Base-by-base conservation (phyloP, 2,797 vertebrate genomes). In the Molossus molossus region DNA sequence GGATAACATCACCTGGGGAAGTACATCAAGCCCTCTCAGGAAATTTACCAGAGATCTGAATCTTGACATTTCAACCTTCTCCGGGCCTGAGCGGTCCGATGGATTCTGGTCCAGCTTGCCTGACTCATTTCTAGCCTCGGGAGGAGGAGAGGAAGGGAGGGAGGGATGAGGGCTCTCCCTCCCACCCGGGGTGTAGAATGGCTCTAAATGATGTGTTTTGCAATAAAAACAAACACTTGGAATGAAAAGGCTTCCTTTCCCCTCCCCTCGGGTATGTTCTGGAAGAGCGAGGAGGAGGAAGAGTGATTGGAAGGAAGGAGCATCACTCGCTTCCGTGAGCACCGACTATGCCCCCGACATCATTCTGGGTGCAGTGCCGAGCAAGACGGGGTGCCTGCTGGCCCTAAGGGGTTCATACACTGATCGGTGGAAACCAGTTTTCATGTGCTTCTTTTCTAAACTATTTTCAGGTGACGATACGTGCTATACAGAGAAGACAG, bases 21-120 rank as follows among this genome's bases (percentile, higher is more conserved):
- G 50, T 48, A 62, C 3, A 53, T 60, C 70, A 86, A 45, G 40
- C 40, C 45, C 64, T 12, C 67, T 87, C 8, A 50, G 76, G 70
- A 96, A 91, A 62, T 65, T 72, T 92, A 45, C 45, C 53, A 75
- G 88, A 75, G 53, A 88, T 75, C 12, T n/a, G 75, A 70, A 89
- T 91, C 70, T 92, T 82, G 48, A 50, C n/a, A 62, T 25, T 81
- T 83, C 48, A 64, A 3, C 48, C 55, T 92, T 65, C 25, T 84
- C 92, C 60, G 84, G 82, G n/a, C 86, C 77, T 84, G 62, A 87
- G 65, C 9, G 37, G n/a, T 25, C 50, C 10, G 33, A 18, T 53
- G 53, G 37, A 88, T 89, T 88, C 37, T 67, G 27, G 45, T 86
- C 50, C 2, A 7, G 50, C 83, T 69, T 55, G 8, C 58, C 25